These are phyloP conservation scores for Maniola hyperantus DNA, from an alignment of 2,888 invertebrate genomes.

Conservation along the genomic window DNA sequence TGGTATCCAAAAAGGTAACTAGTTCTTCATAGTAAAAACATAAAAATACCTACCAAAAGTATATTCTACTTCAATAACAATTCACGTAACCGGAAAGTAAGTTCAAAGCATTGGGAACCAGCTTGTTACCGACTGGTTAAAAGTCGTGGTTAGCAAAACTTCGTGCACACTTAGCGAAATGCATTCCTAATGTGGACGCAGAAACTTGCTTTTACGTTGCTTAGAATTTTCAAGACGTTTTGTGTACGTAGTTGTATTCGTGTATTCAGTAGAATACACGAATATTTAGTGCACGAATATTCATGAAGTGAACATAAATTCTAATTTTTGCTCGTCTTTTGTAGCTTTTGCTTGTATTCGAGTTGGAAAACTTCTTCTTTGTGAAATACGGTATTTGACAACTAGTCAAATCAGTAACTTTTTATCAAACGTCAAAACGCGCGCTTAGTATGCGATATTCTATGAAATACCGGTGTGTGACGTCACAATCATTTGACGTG, in stretches of 20 bases:
- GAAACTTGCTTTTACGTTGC: conserved; percentile 27
- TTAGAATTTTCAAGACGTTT: conserved; percentile 5
- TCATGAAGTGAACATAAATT: background rate
- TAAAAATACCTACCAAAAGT: no score
- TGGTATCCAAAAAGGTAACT: no score
- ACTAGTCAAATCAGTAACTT: no score
- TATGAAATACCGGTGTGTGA: no score
- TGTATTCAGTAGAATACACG: background rate
- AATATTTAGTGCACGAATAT: background rate
- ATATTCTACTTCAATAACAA: background rate
- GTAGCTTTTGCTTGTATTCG: background rate
- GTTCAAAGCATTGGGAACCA: conserved; percentile 8
- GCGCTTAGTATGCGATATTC: no score
- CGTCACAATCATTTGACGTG: no score
- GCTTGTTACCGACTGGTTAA: conserved; percentile 11
- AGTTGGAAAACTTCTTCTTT: background rate
- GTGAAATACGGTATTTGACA: background rate
- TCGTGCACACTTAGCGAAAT: conserved; percentile 36
- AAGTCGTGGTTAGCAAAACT: conserved; percentile 22
- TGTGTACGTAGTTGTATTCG: background rate
- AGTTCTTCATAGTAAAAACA: no score
- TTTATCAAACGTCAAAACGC: no score
- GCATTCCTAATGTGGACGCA: conserved; percentile 34
- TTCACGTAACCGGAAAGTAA: conserved; percentile 1
- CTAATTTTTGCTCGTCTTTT: background rate